Evolutionary conservation across 2,113 vertebrate species (phyloP), one percentile per base, ranked within the genome.

Genomic region (Desmodus rotundus): DNA sequence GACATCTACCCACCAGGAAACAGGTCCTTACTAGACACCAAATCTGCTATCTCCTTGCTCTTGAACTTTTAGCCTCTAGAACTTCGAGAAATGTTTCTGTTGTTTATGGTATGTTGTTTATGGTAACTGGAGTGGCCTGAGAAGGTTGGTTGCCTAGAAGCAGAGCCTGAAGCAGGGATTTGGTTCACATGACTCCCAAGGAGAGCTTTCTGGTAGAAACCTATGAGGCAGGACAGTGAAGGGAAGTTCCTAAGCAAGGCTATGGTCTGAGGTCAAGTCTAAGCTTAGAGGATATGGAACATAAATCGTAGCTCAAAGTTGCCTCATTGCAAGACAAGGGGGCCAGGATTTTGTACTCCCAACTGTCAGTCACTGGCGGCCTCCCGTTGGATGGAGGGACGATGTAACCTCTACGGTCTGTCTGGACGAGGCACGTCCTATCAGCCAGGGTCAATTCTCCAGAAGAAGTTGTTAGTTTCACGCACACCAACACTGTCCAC

Each of bases 1-100:
- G 54, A 11, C 26, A 1, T 0, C 54, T 17, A 2, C 3, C 22
- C 43, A 31, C 17, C 26, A 9, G 26, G 33, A 17, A 58, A 5
- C 0, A 19, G 36, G 24, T 61, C 58, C 24, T 61, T 24, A 41
- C 24, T 12, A 28, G 58, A 61, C 24, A 61, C 58, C 58, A 61
- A 61, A 61, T 61, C 58, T 61, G 58, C 58, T 22, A 3, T 12
- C 58, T 61, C 24, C 58, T 28, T 61, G 58, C 26, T 28, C 58
- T 61, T 26, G 58, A 61, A 61, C 58, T 61, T 61, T 24, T 61
- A 61, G 58, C 24, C 58, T 61, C 58, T 24, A 28, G 58, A 61
- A 61, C 58, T 61, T 2, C 26, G 58, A 61, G 24, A 61, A 61
- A 61, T 61, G 58, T 26, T 58, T 58, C 56, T 28, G 58, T 61